Evolutionary conservation across 1,140 invertebrate species (phyloP), one percentile per base, ranked within the genome.

Genomic region (Venturia canescens): DNA sequence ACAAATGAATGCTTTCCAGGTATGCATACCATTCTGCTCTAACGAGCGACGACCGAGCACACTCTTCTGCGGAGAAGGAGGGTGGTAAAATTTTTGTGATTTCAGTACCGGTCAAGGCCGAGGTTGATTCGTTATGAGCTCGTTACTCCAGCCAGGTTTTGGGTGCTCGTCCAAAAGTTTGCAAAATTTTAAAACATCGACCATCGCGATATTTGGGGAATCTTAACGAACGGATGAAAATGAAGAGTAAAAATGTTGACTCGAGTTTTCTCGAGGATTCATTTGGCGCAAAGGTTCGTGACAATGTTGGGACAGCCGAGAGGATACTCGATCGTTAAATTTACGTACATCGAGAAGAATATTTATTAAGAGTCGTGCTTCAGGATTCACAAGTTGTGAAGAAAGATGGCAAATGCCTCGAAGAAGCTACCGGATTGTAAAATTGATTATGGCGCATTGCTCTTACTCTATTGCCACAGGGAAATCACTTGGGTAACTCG

Each of bases 21-120:
- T 50, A 48, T 78, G 60, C 77, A 78, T 78, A 69, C 63, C 31
- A 78, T 69, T 78, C 63, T 69, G 67, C 77, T 78, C 77, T 78
- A 66, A 78, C 63, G 77, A 67, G 67, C 63, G 60, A 3, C 60
- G 27, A 63, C 60, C 23, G 48, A 66, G 69, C 69, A 44, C 16
- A 48, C 69, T 71, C n/a, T n/a, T n/a, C n/a, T n/a, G 60, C 15
- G 21, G 27, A 63, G 38, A n/a, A 71, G 38, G 69, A 71, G 11
- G 34, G 69, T 71, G 69, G 69, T 44, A 48, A 71, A n/a, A 71
- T 23, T 48, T 48, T 38, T 71, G 31, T 63, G 7, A 71, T 38
- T 34, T 71, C 69, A 48, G n/a, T 48, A n/a, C 34, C 34, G 69
- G 69, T 71, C 69, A 71, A 7, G 69, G 69, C 38, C 69, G 69